A percentile compares a stretch with the other conserved stretches of the same genome.
Evolutionary conservation across 2,888 invertebrate species (phyloP).

Genomic region (Aethes cnicana): DNA sequence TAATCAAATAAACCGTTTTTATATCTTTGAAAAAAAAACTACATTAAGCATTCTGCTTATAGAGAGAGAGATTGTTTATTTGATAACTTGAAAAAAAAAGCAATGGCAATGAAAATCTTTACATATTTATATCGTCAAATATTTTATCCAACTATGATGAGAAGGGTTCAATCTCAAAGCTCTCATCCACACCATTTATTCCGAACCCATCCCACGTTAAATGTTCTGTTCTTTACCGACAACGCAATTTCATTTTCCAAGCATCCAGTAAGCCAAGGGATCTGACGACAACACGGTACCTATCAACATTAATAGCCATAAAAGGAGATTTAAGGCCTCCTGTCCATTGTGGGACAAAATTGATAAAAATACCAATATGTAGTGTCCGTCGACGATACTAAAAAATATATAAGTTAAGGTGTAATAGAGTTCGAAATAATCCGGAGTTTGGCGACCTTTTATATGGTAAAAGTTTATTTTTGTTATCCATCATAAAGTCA

Average conservation of each 20-base stretch:
- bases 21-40: too few relatives aligned
- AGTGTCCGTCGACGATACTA: conserved; percentile 16
- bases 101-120: too few relatives aligned
- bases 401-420: conserved; percentile 16
- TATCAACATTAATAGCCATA: conserved; percentile 30
- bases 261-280: conserved; percentile 13
- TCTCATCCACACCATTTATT: not conserved
- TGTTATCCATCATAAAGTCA: too few relatives aligned
- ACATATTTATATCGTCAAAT: too few relatives aligned
- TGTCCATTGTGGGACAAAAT: conserved; percentile 27
- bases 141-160: too few relatives aligned
- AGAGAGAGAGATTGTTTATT: too few relatives aligned
- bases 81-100: too few relatives aligned
- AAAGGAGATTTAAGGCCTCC: conserved; percentile 27
- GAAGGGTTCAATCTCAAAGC: too few relatives aligned
- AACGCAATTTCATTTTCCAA: conserved; percentile 3
- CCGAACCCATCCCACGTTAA: not conserved
- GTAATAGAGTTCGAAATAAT: conserved; percentile 19
- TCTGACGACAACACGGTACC: conserved; percentile 10
- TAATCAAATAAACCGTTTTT: too few relatives aligned
- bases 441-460: not conserved
- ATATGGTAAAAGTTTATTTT: conserved; percentile 5
- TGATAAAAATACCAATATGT: conserved; percentile 32
- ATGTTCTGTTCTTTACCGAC: not conserved
- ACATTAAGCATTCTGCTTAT: too few relatives aligned